Percentiles rank a stretch among this genome's conserved stretches.
These are phyloP conservation scores for Isurus oxyrinchus DNA, from an alignment of 2,113 vertebrate genomes.

Conservation along the genomic window DNA sequence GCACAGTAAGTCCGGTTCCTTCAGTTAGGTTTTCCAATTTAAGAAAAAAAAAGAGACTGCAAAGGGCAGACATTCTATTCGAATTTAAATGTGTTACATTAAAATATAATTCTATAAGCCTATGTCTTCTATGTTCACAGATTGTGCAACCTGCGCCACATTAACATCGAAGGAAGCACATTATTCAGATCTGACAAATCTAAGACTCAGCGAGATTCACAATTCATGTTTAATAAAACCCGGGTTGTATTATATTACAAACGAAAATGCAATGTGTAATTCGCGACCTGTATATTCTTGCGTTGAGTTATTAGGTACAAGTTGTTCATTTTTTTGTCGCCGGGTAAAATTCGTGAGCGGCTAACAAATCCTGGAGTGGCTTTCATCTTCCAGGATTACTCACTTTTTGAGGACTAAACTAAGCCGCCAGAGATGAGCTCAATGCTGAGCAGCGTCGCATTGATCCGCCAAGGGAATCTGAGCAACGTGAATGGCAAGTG, in stretches of 20 bases:
- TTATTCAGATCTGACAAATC: not conserved
- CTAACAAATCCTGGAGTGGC: not conserved
- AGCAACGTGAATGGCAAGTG: not conserved
- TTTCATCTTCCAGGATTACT: not conserved
- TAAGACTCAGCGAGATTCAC: not conserved
- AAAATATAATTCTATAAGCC: not conserved
- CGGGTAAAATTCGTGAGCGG: not conserved
- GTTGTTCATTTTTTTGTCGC: not conserved
- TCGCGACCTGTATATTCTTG: not conserved
- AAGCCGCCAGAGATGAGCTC: not conserved
- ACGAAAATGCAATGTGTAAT: not conserved
- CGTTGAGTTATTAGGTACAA: not conserved
- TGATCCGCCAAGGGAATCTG: not conserved
- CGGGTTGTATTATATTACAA: not conserved
- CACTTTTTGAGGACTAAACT: not conserved
- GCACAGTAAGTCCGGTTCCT: no score
- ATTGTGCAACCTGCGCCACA: not conserved
- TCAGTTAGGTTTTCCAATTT: no score
- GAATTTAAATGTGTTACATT: not conserved
- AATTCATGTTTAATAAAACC: not conserved
- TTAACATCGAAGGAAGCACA: not conserved
- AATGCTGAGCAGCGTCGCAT: not conserved
- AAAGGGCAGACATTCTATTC: not conserved
- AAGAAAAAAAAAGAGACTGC: no score
- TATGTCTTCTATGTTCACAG: not conserved